A percentile compares a stretch with the other conserved stretches of the same genome.
Evolutionary conservation across 30 jellyfish, hydroid and myxozoan species (phyloP).

Genomic region (Aurelia aurita complex sp. Pacific): DNA sequence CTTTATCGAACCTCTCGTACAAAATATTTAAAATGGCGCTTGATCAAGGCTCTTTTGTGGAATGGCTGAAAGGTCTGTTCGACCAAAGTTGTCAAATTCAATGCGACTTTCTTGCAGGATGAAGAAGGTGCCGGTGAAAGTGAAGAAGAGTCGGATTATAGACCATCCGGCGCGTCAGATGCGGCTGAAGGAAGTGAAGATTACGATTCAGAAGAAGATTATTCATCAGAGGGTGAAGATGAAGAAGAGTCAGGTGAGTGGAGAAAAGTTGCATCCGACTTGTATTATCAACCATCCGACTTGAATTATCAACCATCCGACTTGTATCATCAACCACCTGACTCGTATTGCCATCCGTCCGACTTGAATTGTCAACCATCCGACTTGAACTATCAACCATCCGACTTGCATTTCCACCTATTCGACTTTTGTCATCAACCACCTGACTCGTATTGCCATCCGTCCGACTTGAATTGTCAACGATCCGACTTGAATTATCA

Average conservation of each 20-base stretch:
- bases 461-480: background rate
- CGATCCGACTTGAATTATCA: background rate
- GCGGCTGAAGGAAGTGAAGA: slow-evolving; percentile 75
- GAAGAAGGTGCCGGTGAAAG: slow-evolving; percentile 87
- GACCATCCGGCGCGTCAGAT: slow-evolving; percentile 84
- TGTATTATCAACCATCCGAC: background rate
- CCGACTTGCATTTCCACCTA: background rate
- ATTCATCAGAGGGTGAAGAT: slow-evolving; percentile 76
- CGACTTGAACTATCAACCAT: background rate
- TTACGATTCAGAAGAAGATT: slow-evolving; percentile 89
- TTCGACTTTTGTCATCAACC: background rate
- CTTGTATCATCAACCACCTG: background rate
- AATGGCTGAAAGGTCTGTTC: too few species aligned
- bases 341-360: background rate
- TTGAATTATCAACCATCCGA: background rate
- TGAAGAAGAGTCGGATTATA: slow-evolving; percentile 89
- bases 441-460: background rate
- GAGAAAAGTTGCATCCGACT: background rate
- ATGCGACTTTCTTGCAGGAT: slow-evolving; percentile 11
- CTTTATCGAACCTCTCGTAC: too few species aligned
- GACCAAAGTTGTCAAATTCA: too few species aligned
- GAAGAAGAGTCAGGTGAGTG: slow-evolving; percentile 31
- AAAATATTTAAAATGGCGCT: too few species aligned
- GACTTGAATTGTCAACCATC: background rate
- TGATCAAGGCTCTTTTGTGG: too few species aligned